Percentiles rank a stretch among this genome's conserved stretches.
phyloP scores from a whole-genome alignment of 2,113 vertebrate genomes.

The Ophiodon elongatus region DNA sequence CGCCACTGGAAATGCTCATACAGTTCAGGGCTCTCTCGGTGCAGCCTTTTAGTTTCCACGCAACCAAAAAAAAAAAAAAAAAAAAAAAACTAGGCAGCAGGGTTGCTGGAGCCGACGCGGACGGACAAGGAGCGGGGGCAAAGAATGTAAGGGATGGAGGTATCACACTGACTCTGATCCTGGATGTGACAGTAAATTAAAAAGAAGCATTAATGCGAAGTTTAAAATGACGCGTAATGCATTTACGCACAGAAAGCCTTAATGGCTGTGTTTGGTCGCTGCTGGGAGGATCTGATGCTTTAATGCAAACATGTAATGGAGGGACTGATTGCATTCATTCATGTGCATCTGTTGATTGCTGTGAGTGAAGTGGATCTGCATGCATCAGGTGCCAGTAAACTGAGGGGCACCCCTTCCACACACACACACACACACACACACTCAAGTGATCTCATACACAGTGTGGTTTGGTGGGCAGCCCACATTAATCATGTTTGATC shows the following conservation, averaged over 20 bases:
- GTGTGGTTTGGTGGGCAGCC: conserved; percentile 23
- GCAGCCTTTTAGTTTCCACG: conserved; percentile 78
- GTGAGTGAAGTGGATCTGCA: conserved; percentile 23
- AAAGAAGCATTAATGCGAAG: background rate
- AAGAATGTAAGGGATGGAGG: conserved; percentile 16
- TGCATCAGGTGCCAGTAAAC: conserved; percentile 63
- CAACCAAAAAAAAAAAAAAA: conserved; percentile 61
- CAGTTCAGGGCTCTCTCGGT: conserved; percentile 35
- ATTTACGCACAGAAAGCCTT: conserved; percentile 49
- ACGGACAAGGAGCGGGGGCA: conserved; percentile 20
- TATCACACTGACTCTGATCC: conserved; percentile 21
- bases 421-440: background rate
- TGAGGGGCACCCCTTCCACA: conserved; percentile 20
- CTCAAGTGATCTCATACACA: conserved; percentile 40
- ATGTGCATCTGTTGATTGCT: conserved; percentile 31
- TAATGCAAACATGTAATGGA: background rate
- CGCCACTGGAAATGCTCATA: conserved; percentile 58
- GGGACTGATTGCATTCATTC: conserved; percentile 25
- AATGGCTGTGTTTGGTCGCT: background rate
- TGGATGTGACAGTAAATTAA: background rate
- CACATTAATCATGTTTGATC: conserved; percentile 64
- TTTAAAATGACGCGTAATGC: conserved; percentile 26
- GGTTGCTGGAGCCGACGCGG: conserved; percentile 30
- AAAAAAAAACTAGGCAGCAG: conserved; percentile 26
- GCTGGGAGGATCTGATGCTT: background rate